phyloP scores from a whole-genome alignment of 2,888 invertebrate species.

The Orthosia cruda region DNA sequence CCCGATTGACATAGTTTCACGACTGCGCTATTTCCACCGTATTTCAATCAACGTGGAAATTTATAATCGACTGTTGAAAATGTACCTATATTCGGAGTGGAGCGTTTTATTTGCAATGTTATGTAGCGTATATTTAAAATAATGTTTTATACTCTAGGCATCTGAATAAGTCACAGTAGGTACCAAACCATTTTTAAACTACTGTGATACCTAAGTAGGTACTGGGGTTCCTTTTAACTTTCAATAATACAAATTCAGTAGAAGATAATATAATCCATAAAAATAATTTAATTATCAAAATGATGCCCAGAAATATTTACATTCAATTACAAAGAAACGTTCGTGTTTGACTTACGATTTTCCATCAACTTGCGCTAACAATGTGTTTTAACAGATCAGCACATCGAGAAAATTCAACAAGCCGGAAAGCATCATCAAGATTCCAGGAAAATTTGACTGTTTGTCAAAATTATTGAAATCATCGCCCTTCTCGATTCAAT shows the following conservation, averaged over 20 bases:
- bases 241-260: slow-evolving; percentile 8
- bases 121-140: too few relatives aligned
- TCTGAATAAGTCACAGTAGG: not conserved
- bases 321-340: slow-evolving; percentile 71
- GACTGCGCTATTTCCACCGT: slow-evolving; percentile 45
- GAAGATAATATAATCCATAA: slow-evolving; percentile 10
- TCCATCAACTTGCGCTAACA: slow-evolving; percentile 77
- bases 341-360: slow-evolving; percentile 77
- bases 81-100: slow-evolving; percentile 15
- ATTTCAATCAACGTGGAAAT: slow-evolving; percentile 58
- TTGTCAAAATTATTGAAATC: slow-evolving; percentile 70
- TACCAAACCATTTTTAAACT: not conserved
- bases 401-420: slow-evolving; percentile 74
- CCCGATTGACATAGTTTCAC: slow-evolving; percentile 61
- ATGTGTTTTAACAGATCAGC: slow-evolving; percentile 68
- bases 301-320: slow-evolving; percentile 64
- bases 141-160: not conserved
- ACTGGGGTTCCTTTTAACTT: not conserved
- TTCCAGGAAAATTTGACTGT: slow-evolving; percentile 68
- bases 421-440: slow-evolving; percentile 70
- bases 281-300: slow-evolving; percentile 49
- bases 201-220: not conserved
- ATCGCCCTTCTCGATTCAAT: slow-evolving; percentile 57
- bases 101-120: slow-evolving; percentile 24
- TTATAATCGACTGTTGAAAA: slow-evolving; percentile 54